Evolutionary conservation across 92 coral and sea anemone genomes (phyloP).

Genomic region (Isaurus tuberculatus): DNA sequence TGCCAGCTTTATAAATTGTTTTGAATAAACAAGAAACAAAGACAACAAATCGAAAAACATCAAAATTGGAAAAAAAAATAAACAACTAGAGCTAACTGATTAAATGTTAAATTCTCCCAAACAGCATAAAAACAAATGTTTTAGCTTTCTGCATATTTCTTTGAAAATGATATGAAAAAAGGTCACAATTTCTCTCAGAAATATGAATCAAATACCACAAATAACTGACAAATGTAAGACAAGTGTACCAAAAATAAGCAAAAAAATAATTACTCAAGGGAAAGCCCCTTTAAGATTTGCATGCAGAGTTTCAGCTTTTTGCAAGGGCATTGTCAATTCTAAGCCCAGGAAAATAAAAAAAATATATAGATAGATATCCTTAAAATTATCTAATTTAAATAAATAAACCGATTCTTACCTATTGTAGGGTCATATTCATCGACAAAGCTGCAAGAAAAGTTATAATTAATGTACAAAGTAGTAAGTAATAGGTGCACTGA

Average conservation of each 20-base stretch:
- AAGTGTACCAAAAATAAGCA: neutral
- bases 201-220: neutral
- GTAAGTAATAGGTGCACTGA: too few species aligned
- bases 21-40: too few species aligned
- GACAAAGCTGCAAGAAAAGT: slow-evolving; percentile 80
- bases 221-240: neutral
- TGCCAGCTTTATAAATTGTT: too few species aligned
- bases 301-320: neutral
- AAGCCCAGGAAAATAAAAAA: neutral
- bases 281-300: neutral
- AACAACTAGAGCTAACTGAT: neutral
- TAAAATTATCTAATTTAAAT: neutral
- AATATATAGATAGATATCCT: neutral
- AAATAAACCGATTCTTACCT: slow-evolving; percentile 68
- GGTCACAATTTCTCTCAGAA: neutral
- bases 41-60: neutral
- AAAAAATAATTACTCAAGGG: slow-evolving; percentile 1
- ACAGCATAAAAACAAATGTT: neutral
- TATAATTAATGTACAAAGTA: neutral
- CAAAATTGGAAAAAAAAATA: neutral
- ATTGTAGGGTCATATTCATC: slow-evolving; percentile 99
- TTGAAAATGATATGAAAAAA: neutral
- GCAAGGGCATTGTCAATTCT: neutral
- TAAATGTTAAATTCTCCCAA: neutral
- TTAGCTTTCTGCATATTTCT: neutral